phyloP scores from a whole-genome alignment of 1,140 invertebrate species.

The Idris sp. region DNA sequence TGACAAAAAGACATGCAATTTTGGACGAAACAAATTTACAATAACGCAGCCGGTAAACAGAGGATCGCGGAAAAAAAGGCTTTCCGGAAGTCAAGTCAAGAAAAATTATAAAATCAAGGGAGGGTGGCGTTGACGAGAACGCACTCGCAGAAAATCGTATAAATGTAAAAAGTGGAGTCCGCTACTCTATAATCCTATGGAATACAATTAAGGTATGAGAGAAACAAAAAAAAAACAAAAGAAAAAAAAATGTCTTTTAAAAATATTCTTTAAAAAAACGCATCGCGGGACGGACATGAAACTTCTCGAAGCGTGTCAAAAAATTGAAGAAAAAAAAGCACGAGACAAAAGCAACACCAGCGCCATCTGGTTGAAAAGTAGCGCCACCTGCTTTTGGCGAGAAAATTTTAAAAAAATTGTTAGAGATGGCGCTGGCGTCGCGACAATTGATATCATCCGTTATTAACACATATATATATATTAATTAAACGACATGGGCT shows the following conservation, averaged over 20 bases:
- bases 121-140: slow-evolving; percentile 24
- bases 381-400: neutral
- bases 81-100: slow-evolving; percentile 28
- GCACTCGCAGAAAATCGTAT: slow-evolving; percentile 40
- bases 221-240: slow-evolving; percentile 3
- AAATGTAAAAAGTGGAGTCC: slow-evolving; percentile 52
- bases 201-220: slow-evolving; percentile 5
- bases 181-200: slow-evolving; percentile 35
- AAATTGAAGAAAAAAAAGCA: slow-evolving; percentile 4
- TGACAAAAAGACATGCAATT: slow-evolving; percentile 42
- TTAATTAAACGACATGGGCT: slow-evolving; percentile 28
- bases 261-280: no score
- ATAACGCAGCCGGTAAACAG: slow-evolving; percentile 17
- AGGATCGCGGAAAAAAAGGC: slow-evolving; percentile 21
- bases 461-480: no score
- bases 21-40: slow-evolving; percentile 38
- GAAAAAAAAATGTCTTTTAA: neutral
- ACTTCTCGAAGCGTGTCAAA: slow-evolving; percentile 31
- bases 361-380: neutral
- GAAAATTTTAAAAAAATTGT: no score
- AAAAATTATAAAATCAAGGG: slow-evolving; percentile 36
- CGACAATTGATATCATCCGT: no score
- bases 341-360: neutral
- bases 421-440: slow-evolving; percentile 18
- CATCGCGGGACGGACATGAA: slow-evolving; percentile 37